Evolutionary conservation across 2,113 vertebrate genomes (phyloP), one percentile per base, ranked within the genome.

Genomic region (Crotalus viridis): DNA sequence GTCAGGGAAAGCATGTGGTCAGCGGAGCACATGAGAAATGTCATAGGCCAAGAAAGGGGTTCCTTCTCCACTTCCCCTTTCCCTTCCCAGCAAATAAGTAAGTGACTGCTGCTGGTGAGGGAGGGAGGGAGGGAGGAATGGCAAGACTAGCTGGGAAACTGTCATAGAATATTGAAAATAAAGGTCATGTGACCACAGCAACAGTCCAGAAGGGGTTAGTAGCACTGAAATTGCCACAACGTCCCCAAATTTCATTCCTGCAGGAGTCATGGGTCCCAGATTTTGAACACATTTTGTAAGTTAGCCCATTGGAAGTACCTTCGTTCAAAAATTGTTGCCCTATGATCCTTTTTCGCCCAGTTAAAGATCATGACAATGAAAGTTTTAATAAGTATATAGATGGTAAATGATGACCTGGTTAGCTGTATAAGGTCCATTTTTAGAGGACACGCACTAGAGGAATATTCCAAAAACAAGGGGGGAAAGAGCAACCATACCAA

Each of bases 301-400:
- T 69, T 69, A 69, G 4, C 61, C 61, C 4, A n/a, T 69, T 69
- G n/a, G 28, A n/a, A 69, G 28, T 69, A 69, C 28, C 26, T 64
- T 64, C 8, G 4, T 64, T 64, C 61, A 69, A 69, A 69, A 69
- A 69, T n/a, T 69, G 61, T 69, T 69, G 61, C 61, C 10, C 28
- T n/a, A 5, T 69, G 12, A 69, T 69, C 28, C 28, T n/a, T 12
- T 69, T n/a, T 69, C 1, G 5, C 12, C 28, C 61, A 15, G 28
- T 69, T n/a, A 69, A 64, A 69, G 61, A n/a, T 69, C 61, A 69
- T 69, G 26, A n/a, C 61, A 69, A 69, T 69, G 10, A 15, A 69
- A n/a, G 28, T 69, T 69, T 69, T 95, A 93, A 94, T 92, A 91
- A 48, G 48, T 90, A 33, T 22, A 33, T 95, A 93, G 92, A 52